Base-by-base conservation (phyloP, 2,888 invertebrate species). In the Athalia cordata region DNA sequence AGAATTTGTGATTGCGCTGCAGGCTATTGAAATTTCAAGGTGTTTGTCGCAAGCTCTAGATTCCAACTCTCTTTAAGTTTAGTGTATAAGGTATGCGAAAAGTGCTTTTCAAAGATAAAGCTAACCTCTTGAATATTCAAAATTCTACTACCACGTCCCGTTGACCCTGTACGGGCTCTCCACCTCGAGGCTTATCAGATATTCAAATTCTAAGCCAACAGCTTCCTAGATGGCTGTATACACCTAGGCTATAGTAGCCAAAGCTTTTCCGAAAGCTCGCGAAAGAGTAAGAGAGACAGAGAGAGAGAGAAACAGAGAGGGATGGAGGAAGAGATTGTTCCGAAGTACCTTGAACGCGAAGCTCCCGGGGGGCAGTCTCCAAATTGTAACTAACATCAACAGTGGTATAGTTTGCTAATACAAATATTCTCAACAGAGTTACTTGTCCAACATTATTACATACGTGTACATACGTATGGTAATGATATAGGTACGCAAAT, bases 91-190 rank as follows among this genome's bases (percentile, higher is more conserved):
- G 61, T 15, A 43, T 55, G 52, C 7, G 49, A 50, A 75, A 75
- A 75, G 75, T 75, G 62, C 75, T 75, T 50, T 50, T 75, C 64
- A 61, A 64, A 75, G 75, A 75, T 59, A 75, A 75, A 62, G 61
- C 64, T 75, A 75, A 75, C 62, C 75, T 75, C 64, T 43, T 75
- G 75, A 75, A 75, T 75, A 75, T 75, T 75, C 75, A 75, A 75
- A 52, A 61, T 62, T 9, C 43, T 74, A 7, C 67, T 55, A 55
- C 11, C 29, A 52, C 68, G 8, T 9, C 47, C 5, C n/a, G 29
- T 50, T 75, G 50, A 59, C 59, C 74, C 49, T 29, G 29, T 29
- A 29, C 29, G 29, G 49, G 47, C 11, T 49, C 61, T 74, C 52
- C 29, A 74, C 74, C 64, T 64, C 29, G 29, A 29, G 29, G 29